Percentiles rank a stretch among this genome's conserved stretches.
Evolutionary conservation across 2,888 invertebrate genomes (phyloP).

Genomic region (Sminthurides aquaticus): DNA sequence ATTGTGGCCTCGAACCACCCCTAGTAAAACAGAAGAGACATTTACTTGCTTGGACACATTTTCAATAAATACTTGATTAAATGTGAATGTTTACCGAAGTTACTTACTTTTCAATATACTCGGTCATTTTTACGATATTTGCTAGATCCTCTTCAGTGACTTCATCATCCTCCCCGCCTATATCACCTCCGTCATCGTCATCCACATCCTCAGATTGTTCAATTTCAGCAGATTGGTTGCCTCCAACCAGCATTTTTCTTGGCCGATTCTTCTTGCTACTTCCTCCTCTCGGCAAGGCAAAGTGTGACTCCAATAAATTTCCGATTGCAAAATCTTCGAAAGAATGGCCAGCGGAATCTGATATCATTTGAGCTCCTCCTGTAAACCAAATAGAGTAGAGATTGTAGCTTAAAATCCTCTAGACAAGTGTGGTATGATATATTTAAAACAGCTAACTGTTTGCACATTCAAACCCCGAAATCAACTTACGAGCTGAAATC

Average conservation of each 20-base stretch:
- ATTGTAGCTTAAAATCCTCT: too few relatives aligned
- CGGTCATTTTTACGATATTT: slow-evolving; percentile 44
- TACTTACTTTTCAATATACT: slow-evolving; percentile 43
- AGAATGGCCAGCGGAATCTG: slow-evolving; percentile 31
- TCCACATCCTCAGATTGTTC: slow-evolving; percentile 35
- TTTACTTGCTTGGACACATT: too few relatives aligned
- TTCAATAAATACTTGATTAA: too few relatives aligned
- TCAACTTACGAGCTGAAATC: too few relatives aligned
- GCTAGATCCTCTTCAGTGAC: slow-evolving; percentile 42
- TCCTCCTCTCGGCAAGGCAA: slow-evolving; percentile 39
- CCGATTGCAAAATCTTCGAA: slow-evolving; percentile 41
- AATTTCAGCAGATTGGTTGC: slow-evolving; percentile 28
- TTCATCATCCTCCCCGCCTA: slow-evolving; percentile 41
- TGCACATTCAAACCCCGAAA: too few relatives aligned
- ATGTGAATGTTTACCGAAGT: neutral
- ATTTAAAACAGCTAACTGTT: too few relatives aligned
- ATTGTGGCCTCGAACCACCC: slow-evolving; percentile 71
- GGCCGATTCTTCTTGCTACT: slow-evolving; percentile 29
- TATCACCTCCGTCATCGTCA: slow-evolving; percentile 38
- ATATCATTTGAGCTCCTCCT: slow-evolving; percentile 32
- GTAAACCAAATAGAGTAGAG: too few relatives aligned
- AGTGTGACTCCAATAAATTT: slow-evolving; percentile 41
- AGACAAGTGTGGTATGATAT: too few relatives aligned
- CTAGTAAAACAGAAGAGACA: slow-evolving; percentile 27
- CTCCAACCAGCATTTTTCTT: slow-evolving; percentile 32